Evolutionary conservation across 2,888 invertebrate species (phyloP), one percentile per base, ranked within the genome.

Genomic region (Caenorhabditis doughertyi): DNA sequence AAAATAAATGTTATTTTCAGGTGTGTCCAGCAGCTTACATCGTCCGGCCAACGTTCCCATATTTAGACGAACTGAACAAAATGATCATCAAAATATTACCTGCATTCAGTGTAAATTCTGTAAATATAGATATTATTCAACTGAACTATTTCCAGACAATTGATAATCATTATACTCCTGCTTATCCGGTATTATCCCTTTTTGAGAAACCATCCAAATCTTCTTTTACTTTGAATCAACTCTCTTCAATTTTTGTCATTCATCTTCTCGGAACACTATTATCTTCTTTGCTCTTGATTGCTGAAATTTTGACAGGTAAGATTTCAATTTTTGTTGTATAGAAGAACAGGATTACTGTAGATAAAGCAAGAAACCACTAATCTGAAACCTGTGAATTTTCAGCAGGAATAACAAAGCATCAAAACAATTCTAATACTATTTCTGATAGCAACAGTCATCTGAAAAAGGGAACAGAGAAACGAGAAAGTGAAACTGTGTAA

Each of bases 151-250:
- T 27, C 13, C 65, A 83, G 83, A 76, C 74, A 9, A 80, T 83
- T 23, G 83, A 83, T 39, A 83, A 83, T 44, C 79, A 80, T 44
- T 83, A 83, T 55, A 79, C 83, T 35, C 79, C 83, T 2, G 32
- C 83, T 1, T 83, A 83, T 44, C 83, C 83, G 21, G 72, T 53
- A 4, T 42, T 83, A 0, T 72, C 83, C 3, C 47, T 83, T 0
- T 60, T 67, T 49, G 71, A 71, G 32, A 76, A 67, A 39, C 83
- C 79, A 4, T 42, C 79, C 13, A 83, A 65, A 55, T 79, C 83
- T 2, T 68, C 79, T 18, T 76, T 83, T 29, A 79, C 83, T 53
- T 39, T 83, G 44, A 80, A 62, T 55, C 65, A 83, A 71, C 55
- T 83, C 3, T 79, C 74, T 21, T 83, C 83, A 0, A 73, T 83